phyloP scores from a whole-genome alignment of 2,113 vertebrate genomes.

The Actenoides hombroni region DNA sequence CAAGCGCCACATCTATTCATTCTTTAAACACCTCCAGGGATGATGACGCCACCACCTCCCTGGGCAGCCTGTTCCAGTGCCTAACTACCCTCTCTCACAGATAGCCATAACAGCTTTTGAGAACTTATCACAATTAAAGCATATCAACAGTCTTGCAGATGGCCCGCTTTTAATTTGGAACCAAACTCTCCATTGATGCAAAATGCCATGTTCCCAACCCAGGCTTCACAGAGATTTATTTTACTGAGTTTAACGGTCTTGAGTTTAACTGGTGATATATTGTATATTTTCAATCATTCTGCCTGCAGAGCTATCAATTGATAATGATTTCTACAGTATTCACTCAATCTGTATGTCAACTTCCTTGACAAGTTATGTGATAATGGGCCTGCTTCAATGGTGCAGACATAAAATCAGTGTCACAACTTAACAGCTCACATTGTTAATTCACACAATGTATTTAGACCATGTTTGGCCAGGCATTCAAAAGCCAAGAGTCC shows the following conservation, averaged over 20 bases:
- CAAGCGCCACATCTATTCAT: too few relatives aligned
- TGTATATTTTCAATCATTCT: background rate
- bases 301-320: background rate
- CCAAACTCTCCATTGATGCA: background rate
- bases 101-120: background rate
- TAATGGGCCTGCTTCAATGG: background rate
- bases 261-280: background rate
- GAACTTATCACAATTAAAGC: background rate
- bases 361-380: background rate
- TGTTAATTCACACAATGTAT: background rate
- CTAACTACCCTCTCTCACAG: too few relatives aligned
- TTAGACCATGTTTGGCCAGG: slow-evolving; percentile 32
- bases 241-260: slow-evolving; percentile 8
- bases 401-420: background rate
- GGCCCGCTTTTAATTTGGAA: slow-evolving; percentile 43
- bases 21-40: too few relatives aligned
- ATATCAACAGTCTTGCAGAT: slow-evolving; percentile 1
- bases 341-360: background rate
- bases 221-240: slow-evolving; percentile 17
- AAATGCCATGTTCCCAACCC: background rate
- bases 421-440: background rate
- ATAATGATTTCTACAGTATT: slow-evolving; percentile 41
- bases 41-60: too few relatives aligned
- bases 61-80: too few relatives aligned
- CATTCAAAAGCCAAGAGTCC: background rate